Percentiles rank a stretch among this genome's conserved stretches.
phyloP scores from a whole-genome alignment of 2,888 invertebrate genomes.

The Tineola bisselliella region DNA sequence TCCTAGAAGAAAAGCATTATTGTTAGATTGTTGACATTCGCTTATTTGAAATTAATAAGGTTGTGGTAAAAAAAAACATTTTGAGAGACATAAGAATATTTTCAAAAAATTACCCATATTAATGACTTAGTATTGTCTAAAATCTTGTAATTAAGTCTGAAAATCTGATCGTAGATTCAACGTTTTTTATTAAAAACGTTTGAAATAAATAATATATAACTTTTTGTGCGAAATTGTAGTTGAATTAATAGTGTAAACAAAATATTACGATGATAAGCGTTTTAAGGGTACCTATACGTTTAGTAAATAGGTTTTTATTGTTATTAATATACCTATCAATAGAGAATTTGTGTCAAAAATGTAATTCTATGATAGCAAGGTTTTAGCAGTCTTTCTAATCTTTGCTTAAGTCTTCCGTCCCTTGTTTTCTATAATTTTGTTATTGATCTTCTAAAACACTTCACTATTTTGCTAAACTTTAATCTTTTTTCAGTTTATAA shows the following conservation, averaged over 20 bases:
- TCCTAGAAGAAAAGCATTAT: slow-evolving; percentile 21
- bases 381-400: slow-evolving; percentile 23
- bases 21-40: slow-evolving; percentile 58
- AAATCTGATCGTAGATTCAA: slow-evolving; percentile 13
- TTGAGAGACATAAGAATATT: slow-evolving; percentile 63
- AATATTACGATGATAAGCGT: neutral
- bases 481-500: neutral
- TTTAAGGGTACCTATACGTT: neutral
- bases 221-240: neutral
- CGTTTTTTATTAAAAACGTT: neutral
- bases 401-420: slow-evolving; percentile 64
- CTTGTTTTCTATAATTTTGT: slow-evolving; percentile 28
- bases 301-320: neutral
- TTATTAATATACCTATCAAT: neutral
- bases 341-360: slow-evolving; percentile 47
- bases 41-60: slow-evolving; percentile 54
- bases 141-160: slow-evolving; percentile 43
- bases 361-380: slow-evolving; percentile 57
- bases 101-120: slow-evolving; percentile 20
- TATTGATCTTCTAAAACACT: neutral
- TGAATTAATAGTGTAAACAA: slow-evolving; percentile 10
- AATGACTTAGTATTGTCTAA: slow-evolving; percentile 44
- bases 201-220: neutral
- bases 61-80: slow-evolving; percentile 57
- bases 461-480: neutral